These are phyloP conservation scores for Drosophila nebulosa DNA, from an alignment of 1,140 invertebrate genomes.

Conservation along the genomic window DNA sequence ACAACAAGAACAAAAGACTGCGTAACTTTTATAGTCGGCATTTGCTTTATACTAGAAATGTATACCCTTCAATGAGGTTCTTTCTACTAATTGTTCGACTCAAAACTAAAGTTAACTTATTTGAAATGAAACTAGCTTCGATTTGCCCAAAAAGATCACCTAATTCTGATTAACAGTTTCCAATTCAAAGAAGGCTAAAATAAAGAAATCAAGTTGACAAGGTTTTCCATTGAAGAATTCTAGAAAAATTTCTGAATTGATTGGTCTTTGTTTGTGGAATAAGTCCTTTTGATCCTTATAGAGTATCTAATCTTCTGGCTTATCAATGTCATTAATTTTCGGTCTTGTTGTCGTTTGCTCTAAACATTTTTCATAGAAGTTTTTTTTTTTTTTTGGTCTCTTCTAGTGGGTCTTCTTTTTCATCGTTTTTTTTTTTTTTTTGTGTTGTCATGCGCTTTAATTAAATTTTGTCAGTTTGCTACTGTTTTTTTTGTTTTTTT, in stretches of 20 bases:
- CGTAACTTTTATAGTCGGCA: constrained; percentile 52
- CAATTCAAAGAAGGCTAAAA: too few relatives aligned
- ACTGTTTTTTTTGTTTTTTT: constrained; percentile 9
- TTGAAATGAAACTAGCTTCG: too few relatives aligned
- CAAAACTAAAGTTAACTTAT: too few relatives aligned
- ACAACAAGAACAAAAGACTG: constrained; percentile 31
- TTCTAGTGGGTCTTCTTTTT: constrained; percentile 15
- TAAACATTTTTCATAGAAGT: constrained; percentile 55
- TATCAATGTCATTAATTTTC: constrained; percentile 16
- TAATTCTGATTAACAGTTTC: too few relatives aligned
- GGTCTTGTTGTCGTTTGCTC: neutral
- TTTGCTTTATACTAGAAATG: neutral
- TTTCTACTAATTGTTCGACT: neutral
- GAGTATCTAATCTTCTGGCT: constrained; percentile 24
- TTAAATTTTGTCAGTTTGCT: constrained; percentile 65
- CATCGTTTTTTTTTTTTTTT: constrained; percentile 21
- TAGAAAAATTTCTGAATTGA: too few relatives aligned
- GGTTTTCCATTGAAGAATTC: too few relatives aligned
- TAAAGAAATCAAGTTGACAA: too few relatives aligned
- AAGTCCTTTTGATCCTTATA: constrained; percentile 1
- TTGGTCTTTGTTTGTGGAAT: too few relatives aligned
- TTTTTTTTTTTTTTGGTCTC: constrained; percentile 59
- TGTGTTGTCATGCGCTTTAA: constrained; percentile 70
- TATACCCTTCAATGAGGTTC: constrained; percentile 18
- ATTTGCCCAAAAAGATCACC: too few relatives aligned